phyloP scores from a whole-genome alignment of 2,888 invertebrate genomes.

The Athetis lepigone region DNA sequence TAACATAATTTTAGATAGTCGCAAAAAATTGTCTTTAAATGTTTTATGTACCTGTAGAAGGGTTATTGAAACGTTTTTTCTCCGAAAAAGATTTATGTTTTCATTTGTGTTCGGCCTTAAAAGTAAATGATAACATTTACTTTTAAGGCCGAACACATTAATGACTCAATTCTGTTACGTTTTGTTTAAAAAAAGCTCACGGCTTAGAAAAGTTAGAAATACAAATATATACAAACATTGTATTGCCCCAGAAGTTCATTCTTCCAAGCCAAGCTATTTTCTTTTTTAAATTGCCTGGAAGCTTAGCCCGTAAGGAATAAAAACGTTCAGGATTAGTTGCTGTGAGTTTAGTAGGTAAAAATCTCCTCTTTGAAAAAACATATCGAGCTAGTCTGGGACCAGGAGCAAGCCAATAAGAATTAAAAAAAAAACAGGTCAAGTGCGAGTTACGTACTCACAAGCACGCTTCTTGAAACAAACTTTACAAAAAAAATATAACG shows the following conservation, averaged over 20 bases:
- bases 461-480: no score
- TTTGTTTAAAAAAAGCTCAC: no score
- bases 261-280: not conserved
- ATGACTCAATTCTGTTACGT: not conserved
- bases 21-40: slow-evolving; percentile 1
- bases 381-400: no score
- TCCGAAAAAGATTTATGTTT: slow-evolving; percentile 17
- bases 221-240: no score
- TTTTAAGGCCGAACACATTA: no score
- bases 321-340: slow-evolving; percentile 23
- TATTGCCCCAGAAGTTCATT: slow-evolving; percentile 14
- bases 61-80: slow-evolving; percentile 13
- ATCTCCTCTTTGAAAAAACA: no score
- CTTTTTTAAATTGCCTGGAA: slow-evolving; percentile 25
- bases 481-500: no score
- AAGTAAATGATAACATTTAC: no score
- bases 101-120: slow-evolving; percentile 12
- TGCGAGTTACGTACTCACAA: no score
- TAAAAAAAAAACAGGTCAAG: not conserved
- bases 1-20: slow-evolving; percentile 19
- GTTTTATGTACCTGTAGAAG: slow-evolving; percentile 24
- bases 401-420: no score
- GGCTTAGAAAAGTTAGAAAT: no score
- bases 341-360: slow-evolving; percentile 12
- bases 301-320: slow-evolving; percentile 29